Evolutionary conservation across 2,113 vertebrate species (phyloP).

Genomic region (Tychaedon coryphoeus): DNA sequence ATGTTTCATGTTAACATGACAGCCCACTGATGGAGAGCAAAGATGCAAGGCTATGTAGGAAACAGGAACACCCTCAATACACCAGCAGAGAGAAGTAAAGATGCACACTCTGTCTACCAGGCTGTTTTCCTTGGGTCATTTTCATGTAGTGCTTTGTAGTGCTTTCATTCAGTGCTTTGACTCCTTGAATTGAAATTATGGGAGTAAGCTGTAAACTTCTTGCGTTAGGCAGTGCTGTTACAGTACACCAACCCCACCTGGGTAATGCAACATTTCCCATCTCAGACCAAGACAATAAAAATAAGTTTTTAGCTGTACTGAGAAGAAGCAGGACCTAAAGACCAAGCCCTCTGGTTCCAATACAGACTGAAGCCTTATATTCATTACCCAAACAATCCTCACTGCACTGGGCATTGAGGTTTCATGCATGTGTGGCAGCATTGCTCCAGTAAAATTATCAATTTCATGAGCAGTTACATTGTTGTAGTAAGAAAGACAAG

Average conservation of each 20-base stretch:
- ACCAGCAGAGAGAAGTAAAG: background rate
- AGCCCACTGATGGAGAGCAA: background rate
- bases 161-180: background rate
- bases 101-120: background rate
- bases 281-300: background rate
- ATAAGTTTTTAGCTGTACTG: background rate
- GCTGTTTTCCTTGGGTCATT: background rate
- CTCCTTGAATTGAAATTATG: background rate
- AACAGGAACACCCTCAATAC: background rate
- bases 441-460: background rate
- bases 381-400: background rate
- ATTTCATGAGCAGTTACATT: background rate
- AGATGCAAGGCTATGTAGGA: background rate
- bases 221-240: background rate
- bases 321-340: background rate
- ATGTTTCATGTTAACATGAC: background rate
- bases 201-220: background rate
- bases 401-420: background rate
- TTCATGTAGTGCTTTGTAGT: too few relatives aligned
- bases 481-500: background rate
- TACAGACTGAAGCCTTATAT: background rate
- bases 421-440: background rate
- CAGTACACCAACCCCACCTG: background rate
- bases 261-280: background rate
- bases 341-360: background rate